Conservation (phyloP, 1,140 invertebrate species). For the Trachymyrmex cornetzi region DNA sequence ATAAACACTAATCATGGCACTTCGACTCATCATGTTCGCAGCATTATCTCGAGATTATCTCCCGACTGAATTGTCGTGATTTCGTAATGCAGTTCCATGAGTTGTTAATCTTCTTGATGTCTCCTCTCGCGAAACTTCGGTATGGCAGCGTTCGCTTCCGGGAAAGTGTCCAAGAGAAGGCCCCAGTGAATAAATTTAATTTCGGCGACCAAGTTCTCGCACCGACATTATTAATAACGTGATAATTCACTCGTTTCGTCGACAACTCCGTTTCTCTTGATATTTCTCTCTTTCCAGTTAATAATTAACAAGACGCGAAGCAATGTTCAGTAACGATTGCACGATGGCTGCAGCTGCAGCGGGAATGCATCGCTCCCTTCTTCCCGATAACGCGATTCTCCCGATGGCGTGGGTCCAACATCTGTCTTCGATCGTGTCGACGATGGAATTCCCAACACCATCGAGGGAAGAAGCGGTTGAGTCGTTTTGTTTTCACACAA, state of each 20-base stretch:
- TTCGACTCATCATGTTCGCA: neutral
- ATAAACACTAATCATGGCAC: neutral
- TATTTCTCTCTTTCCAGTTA: neutral
- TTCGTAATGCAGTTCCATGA: neutral
- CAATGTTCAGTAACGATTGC: slow-evolving; percentile 14
- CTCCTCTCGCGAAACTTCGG: slow-evolving; percentile 12
- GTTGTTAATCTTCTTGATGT: neutral
- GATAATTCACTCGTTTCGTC: slow-evolving; percentile 7
- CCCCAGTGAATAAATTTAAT: slow-evolving; percentile 11
- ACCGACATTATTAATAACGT: slow-evolving; percentile 3
- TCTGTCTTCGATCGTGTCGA: slow-evolving; percentile 45
- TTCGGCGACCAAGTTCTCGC: slow-evolving; percentile 34
- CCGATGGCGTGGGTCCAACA: slow-evolving; percentile 50
- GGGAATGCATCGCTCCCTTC: slow-evolving; percentile 3
- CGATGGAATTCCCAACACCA: slow-evolving; percentile 5
- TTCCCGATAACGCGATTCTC: slow-evolving; percentile 44
- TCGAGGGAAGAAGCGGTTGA: neutral
- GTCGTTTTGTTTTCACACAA: slow-evolving; percentile 16
- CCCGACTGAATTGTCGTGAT: neutral
- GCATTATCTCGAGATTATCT: neutral
- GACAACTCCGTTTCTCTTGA: neutral
- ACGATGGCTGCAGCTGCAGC: slow-evolving; percentile 1
- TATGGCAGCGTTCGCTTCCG: slow-evolving; percentile 17
- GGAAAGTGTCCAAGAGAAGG: slow-evolving; percentile 13
- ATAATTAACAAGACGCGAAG: neutral